These are phyloP conservation scores for Heliornis fulica DNA, from an alignment of 2,113 vertebrate species.

Conservation along the genomic window DNA sequence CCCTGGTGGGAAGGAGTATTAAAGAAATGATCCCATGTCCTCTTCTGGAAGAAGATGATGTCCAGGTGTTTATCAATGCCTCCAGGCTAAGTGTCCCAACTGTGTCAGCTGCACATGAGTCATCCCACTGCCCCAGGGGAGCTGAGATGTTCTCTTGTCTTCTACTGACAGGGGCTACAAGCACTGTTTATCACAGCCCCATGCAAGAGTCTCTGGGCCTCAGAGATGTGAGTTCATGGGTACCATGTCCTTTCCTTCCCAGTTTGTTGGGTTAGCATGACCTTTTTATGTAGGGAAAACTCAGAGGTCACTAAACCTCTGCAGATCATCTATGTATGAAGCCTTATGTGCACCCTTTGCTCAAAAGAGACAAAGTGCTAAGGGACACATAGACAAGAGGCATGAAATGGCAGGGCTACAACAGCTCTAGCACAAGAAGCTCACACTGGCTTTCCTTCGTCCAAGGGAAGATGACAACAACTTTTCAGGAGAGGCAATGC, in stretches of 20 bases:
- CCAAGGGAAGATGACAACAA: neutral
- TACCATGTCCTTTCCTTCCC: neutral
- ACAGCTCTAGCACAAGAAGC: neutral
- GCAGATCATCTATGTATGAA: neutral
- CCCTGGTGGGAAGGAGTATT: neutral
- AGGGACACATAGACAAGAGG: neutral
- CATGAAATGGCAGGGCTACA: neutral
- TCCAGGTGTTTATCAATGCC: neutral
- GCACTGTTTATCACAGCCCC: neutral
- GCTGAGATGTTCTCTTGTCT: accelerated
- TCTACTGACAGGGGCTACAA: neutral
- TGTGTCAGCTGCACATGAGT: neutral
- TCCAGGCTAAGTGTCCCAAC: neutral
- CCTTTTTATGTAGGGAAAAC: neutral
- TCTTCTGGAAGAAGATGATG: neutral
- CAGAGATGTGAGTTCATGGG: neutral
- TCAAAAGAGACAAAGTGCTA: neutral
- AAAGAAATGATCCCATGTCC: neutral
- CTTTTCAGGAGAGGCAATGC: neutral
- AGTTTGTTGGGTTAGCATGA: neutral
- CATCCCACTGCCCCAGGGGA: neutral
- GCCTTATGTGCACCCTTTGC: neutral
- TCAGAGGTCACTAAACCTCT: neutral
- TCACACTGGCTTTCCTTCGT: neutral
- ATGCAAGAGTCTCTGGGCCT: neutral